Percentiles rank a stretch among this genome's conserved stretches.
phyloP scores from a whole-genome alignment of 2,113 vertebrate species.

The Ahaetulla prasina region DNA sequence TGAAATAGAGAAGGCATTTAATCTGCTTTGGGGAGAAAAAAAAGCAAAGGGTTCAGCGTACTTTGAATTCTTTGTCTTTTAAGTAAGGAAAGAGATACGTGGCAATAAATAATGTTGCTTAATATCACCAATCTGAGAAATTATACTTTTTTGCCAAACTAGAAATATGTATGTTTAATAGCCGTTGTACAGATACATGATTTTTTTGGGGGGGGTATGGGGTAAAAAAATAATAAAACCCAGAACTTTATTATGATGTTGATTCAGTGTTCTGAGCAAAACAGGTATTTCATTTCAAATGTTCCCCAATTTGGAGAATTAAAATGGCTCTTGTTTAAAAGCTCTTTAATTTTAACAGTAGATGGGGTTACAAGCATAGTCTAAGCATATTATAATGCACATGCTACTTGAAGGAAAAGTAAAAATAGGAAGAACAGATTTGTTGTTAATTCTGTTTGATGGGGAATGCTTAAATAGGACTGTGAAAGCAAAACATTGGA shows the following conservation, averaged over 20 bases:
- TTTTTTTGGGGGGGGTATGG: constrained; percentile 63
- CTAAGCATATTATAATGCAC: constrained; percentile 47
- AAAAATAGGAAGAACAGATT: constrained; percentile 53
- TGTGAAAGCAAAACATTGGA: constrained; percentile 53
- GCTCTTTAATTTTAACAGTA: constrained; percentile 62
- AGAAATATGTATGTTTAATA: constrained; percentile 63
- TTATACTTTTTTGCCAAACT: constrained; percentile 61
- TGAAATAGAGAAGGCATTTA: constrained; percentile 50
- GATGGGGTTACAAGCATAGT: constrained; percentile 62
- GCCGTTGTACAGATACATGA: constrained; percentile 69
- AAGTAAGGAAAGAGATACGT: constrained; percentile 56
- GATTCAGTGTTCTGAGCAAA: constrained; percentile 63
- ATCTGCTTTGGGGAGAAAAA: constrained; percentile 47
- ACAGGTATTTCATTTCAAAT: constrained; percentile 65
- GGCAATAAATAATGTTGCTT: constrained; percentile 66
- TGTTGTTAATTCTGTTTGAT: constrained; percentile 56
- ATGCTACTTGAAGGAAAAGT: constrained; percentile 53
- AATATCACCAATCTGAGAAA: constrained; percentile 62
- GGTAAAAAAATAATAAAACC: constrained; percentile 52
- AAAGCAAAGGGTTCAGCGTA: constrained; percentile 54
- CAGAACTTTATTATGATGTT: constrained; percentile 66
- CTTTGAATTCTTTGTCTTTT: constrained; percentile 70
- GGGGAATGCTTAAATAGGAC: constrained; percentile 52
- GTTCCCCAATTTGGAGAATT: constrained; percentile 63
- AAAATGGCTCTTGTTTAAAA: constrained; percentile 64